Base-by-base conservation (phyloP, 2,113 vertebrate species). In the Nyctereutes procyonoides region DNA sequence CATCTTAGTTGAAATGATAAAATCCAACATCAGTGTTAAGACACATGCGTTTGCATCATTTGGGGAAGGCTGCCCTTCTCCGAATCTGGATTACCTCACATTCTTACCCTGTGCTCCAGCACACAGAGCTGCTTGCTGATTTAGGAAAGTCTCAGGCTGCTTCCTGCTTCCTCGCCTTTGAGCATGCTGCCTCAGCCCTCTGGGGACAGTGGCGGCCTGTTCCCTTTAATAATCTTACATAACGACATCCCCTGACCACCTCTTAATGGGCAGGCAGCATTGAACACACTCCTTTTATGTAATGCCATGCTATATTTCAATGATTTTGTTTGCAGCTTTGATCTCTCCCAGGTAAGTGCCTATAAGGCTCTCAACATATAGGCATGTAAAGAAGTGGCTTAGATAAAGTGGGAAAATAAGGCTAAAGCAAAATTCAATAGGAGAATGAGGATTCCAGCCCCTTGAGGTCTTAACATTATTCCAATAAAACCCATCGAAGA, bases 81-180 rank as follows among this genome's bases (percentile, higher is more conserved):
- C 35, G 65, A 28, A 16, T 62, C 38, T 43, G 19, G 22, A 22
- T 55, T 32, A 3, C 10, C 3, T 6, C 26, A 0, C 12, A 0
- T 53, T 48, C 16, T 30, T 10, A 4, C 17, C 32, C 35, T 48
- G 35, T 14, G 5, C 28, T 56, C 26, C 48, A n/a, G 26, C 3
- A 1, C 32, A 15, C 0, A 30, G 22, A 76, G 2, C 10, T 16
- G 7, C 32, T 30, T 22, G 55, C 19, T 76, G 1, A 14, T 69
- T 73, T 32, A 24, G n/a, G 38, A 83, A 51, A 51, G 13, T 1
- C n/a, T 2, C 3, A 3, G 0, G 8, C 4, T 5, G 15, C 32
- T 58, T 58, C 26, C 35, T n/a, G 17, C 63, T 19, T 93, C 58
- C 69, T 71, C 19, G 1, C 15, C 19, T 62, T 30, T 53, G 5